phyloP scores from a whole-genome alignment of 2,888 invertebrate genomes.

The Emmelina monodactyla region DNA sequence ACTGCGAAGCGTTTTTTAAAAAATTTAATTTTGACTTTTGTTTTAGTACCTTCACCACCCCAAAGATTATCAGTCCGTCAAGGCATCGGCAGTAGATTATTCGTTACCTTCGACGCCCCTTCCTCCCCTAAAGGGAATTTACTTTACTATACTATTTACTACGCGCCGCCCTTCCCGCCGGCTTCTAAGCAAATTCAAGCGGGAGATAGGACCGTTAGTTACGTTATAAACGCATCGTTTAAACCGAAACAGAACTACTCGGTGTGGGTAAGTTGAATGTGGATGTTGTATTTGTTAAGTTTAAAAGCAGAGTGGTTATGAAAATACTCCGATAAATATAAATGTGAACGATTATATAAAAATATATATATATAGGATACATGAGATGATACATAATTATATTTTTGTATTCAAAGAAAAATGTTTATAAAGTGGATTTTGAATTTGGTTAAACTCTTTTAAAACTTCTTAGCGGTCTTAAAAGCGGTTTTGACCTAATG shows the following conservation, averaged over 20 bases:
- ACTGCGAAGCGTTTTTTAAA: no score
- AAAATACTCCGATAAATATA: no score
- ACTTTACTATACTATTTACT: slow-evolving; percentile 68
- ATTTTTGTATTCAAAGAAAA: no score
- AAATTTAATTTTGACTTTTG: not conserved
- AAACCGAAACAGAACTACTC: slow-evolving; percentile 68
- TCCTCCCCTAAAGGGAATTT: slow-evolving; percentile 69
- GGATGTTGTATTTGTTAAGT: no score
- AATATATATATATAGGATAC: no score
- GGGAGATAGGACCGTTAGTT: slow-evolving; percentile 18
- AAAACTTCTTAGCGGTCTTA: no score
- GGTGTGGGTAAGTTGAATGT: slow-evolving; percentile 72
- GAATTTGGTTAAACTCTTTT: no score
- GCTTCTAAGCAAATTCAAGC: slow-evolving; percentile 42
- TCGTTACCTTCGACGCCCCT: slow-evolving; percentile 76
- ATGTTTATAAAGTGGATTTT: no score
- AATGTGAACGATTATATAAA: no score
- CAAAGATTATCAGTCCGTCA: slow-evolving; percentile 70
- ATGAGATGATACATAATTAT: no score
- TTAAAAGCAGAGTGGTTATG: no score
- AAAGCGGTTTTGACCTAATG: no score
- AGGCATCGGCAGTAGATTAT: slow-evolving; percentile 68
- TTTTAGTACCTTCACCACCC: slow-evolving; percentile 72
- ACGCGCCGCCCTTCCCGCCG: slow-evolving; percentile 73
- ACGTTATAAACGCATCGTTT: slow-evolving; percentile 28